phyloP scores from a whole-genome alignment of 2,113 vertebrate genomes.

The Trochalopteron elliotii region DNA sequence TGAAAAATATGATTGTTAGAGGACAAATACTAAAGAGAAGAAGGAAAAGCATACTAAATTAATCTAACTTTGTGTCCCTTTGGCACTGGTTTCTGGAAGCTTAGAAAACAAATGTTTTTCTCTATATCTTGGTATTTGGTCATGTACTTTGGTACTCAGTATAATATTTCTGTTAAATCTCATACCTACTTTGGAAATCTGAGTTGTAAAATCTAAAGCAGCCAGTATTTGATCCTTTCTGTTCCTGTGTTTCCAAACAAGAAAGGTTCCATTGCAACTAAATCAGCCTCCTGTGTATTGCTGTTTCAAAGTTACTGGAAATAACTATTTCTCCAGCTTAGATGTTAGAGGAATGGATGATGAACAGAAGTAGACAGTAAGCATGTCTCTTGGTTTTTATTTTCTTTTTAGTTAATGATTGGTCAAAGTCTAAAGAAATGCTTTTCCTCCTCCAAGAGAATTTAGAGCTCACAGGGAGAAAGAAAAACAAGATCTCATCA shows the following conservation, averaged over 20 bases:
- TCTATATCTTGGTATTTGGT: neutral
- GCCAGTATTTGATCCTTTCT: neutral
- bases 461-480: constrained; percentile 75
- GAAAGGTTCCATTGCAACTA: neutral
- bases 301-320: neutral
- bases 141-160: neutral
- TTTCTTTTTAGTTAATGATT: neutral
- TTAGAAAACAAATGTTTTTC: neutral
- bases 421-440: neutral
- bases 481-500: constrained; percentile 82
- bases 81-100: neutral
- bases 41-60: neutral
- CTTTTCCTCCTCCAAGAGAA: constrained; percentile 67
- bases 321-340: neutral
- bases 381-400: neutral
- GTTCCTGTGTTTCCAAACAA: neutral
- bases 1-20: neutral
- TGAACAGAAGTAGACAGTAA: neutral
- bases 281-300: neutral
- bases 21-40: neutral
- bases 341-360: neutral
- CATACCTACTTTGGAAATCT: neutral
- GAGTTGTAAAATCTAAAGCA: neutral
- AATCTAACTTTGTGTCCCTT: neutral
- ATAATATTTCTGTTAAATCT: neutral